Conservation (phyloP, 1,140 invertebrate genomes). For the Calycopis cecrops region DNA sequence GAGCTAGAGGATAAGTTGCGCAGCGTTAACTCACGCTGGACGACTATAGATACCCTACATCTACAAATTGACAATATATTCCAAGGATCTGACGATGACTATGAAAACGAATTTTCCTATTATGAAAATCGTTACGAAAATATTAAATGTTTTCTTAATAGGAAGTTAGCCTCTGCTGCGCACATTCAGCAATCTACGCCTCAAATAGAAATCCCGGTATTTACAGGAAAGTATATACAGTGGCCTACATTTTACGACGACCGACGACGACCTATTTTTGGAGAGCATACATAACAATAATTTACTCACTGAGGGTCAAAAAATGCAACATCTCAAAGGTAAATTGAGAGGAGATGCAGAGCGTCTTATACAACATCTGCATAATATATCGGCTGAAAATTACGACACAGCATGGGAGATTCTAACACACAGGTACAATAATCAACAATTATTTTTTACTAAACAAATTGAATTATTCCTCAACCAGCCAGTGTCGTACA, state of each 20-base stretch:
- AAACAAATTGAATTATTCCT: slow-evolving; percentile 24
- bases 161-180: slow-evolving; percentile 11
- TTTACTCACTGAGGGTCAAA: slow-evolving; percentile 16
- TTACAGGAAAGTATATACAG: slow-evolving; percentile 19
- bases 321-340: slow-evolving; percentile 26
- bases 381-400: slow-evolving; percentile 18
- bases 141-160: not conserved
- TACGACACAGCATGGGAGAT: slow-evolving; percentile 25
- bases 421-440: slow-evolving; percentile 25
- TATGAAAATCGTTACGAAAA: not conserved
- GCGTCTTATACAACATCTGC: slow-evolving; percentile 24
- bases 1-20: slow-evolving; percentile 8
- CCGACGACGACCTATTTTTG: slow-evolving; percentile 14
- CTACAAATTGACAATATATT: slow-evolving; percentile 8
- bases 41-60: slow-evolving; percentile 1
- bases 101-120: not conserved
- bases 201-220: slow-evolving; percentile 20
- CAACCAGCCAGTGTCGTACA: slow-evolving; percentile 17
- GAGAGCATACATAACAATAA: slow-evolving; percentile 21
- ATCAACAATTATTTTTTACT: slow-evolving; percentile 20
- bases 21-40: slow-evolving; percentile 1
- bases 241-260: slow-evolving; percentile 21
- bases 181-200: slow-evolving; percentile 18
- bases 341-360: slow-evolving; percentile 26
- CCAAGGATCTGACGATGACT: not conserved